Evolutionary conservation across 2,797 vertebrate genomes (phyloP), one percentile per base, ranked within the genome.

Genomic region (Sebastes itinus): DNA sequence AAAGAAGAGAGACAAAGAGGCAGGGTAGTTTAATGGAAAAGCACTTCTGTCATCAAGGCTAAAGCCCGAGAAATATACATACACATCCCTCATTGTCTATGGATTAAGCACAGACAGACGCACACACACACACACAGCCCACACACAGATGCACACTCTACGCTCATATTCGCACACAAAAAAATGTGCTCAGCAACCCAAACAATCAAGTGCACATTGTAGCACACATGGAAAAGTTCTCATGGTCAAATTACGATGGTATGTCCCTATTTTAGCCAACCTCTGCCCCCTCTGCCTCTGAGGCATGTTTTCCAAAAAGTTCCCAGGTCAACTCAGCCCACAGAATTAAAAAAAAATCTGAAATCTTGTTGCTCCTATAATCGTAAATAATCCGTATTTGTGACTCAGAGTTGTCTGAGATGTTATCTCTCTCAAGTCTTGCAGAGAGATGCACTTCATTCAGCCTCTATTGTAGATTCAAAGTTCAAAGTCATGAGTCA

Each of bases 11-110:
- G 60, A 81, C 27, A 73, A 58, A 73, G 46, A 77, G 27, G 52
- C 49, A 33, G 58, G 23, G 64, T 68, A 54, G 59, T 86, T 84
- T 84, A 84, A 89, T 89, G 74, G 85, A 87, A 91, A 92, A 87
- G 66, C 80, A 22, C 69, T 72, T 87, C 91, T 93, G 90, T 94
- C 94, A 91, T 88, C 91, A 67, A 66, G 75, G 84, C 84, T 92
- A 69, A 92, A 92, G 77, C 68, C 72, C 23, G 63, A 84, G 72
- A 88, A 89, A 90, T 87, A 90, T 87, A 49, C 78, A 77, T 75
- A 81, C 81, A 88, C 87, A 72, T 89, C 85, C 75, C 78, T 90
- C 82, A 90, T 93, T 93, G 89, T 91, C 77, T 85, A 23, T 89
- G 91, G 91, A 93, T 93, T 93, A 94, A 76, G 71, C 59, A 80